Conservation (phyloP, 1,140 invertebrate genomes). For the Coenobita brevimanus region DNA sequence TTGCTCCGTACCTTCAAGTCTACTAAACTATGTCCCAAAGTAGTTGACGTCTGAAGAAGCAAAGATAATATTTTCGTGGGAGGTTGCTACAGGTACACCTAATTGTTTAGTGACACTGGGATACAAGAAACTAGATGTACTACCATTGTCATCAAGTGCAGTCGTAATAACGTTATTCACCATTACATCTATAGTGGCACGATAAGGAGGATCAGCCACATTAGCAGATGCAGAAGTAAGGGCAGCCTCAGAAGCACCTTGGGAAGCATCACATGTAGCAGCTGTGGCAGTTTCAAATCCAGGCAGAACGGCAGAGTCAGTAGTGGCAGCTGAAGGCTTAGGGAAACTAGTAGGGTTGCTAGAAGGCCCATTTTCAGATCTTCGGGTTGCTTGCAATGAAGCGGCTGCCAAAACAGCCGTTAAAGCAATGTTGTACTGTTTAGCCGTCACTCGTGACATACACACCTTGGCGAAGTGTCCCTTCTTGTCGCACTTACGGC, state of each 20-base stretch:
- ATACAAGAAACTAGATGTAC: not conserved
- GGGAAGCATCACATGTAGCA: not conserved
- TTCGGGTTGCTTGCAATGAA: not conserved
- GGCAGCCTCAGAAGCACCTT: not conserved
- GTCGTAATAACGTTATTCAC: not conserved
- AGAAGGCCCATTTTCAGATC: not conserved
- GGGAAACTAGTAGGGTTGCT: not conserved
- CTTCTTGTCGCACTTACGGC: too few species aligned
- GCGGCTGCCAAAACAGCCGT: not conserved
- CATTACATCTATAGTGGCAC: not conserved
- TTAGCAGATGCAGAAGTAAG: not conserved
- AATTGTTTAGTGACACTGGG: not conserved
- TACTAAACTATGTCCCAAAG: not conserved
- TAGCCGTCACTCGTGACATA: not conserved
- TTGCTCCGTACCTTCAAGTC: not conserved
- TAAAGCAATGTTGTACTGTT: not conserved
- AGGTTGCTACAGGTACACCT: not conserved
- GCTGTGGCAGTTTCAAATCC: not conserved
- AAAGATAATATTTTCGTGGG: not conserved
- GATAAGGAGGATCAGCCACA: not conserved
- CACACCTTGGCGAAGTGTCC: not conserved
- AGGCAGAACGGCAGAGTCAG: not conserved
- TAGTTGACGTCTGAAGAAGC: not conserved
- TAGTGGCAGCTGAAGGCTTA: not conserved
- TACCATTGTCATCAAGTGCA: constrained; percentile 11